phyloP scores from a whole-genome alignment of 2,888 invertebrate genomes.

The Onthophagus sagittarius region DNA sequence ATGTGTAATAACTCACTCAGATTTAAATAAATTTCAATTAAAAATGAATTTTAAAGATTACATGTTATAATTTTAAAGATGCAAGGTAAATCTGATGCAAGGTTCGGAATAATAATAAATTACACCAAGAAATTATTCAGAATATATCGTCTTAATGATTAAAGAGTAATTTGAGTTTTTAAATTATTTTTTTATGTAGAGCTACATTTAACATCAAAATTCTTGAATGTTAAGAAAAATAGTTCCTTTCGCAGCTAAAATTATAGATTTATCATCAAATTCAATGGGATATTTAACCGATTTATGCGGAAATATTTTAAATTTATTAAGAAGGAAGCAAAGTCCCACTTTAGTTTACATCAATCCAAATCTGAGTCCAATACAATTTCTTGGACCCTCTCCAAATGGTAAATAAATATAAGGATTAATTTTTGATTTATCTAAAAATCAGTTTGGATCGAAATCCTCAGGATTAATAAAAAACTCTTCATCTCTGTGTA shows the following conservation, averaged over 20 bases:
- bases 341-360: slow-evolving; percentile 18
- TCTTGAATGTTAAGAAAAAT: too few species aligned
- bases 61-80: too few species aligned
- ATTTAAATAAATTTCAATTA: too few species aligned
- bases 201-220: too few species aligned
- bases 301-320: neutral
- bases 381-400: neutral
- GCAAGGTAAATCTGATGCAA: too few species aligned
- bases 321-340: neutral
- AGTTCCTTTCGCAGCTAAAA: neutral
- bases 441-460: slow-evolving; percentile 17
- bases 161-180: too few species aligned
- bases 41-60: too few species aligned
- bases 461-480: slow-evolving; percentile 16
- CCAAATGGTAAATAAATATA: neutral
- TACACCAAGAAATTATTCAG: too few species aligned
- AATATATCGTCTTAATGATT: too few species aligned
- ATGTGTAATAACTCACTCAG: too few species aligned
- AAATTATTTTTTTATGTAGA: too few species aligned
- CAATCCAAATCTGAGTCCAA: slow-evolving; percentile 17
- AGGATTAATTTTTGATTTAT: slow-evolving; percentile 7
- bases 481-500: slow-evolving; percentile 17
- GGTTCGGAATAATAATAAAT: too few species aligned
- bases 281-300: neutral
- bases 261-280: neutral